Evolutionary conservation across 2,888 invertebrate species (phyloP), one percentile per base, ranked within the genome.

Genomic region (Biston stratarius): DNA sequence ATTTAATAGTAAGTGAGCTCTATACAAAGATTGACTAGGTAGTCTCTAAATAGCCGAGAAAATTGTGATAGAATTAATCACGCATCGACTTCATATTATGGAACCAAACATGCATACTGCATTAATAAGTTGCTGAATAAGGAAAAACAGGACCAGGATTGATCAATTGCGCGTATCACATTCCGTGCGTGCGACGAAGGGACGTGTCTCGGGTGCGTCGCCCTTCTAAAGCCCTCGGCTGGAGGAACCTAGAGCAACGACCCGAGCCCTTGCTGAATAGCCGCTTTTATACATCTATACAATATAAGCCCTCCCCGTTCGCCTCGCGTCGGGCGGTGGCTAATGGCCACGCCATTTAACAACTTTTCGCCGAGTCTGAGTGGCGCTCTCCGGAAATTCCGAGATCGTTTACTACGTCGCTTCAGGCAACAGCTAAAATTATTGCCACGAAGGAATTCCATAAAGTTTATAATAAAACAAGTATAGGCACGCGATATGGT

Each of bases 241-340:
- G 73, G 71, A 82, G 81, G 77, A 83, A 82, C 81, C 79, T 83
- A 85, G 93, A 87, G 82, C 93, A 91, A 87, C 85, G 92, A 92
- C 92, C 90, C 82, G 80, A 85, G 88, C 88, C 90, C 89, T 89
- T 88, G 80, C 83, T 84, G 85, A 84, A 86, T 87, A 87, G 83
- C 83, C 77, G 79, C 81, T 86, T 88, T 85, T 87, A 83, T 56
- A 59, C 65, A 70, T 76, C 69, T 67, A 73, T 66, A 71, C 70
- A 69, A 62, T 62, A 59, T 72, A 80, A 75, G 74, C 71, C 77
- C 79, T 81, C 79, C 78, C 77, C 61, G 61, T 53, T 61, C 44
- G 63, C 70, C 61, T 69, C 76, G 69, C 69, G 71, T 71, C 51
- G 69, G 61, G 63, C 59, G 56, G 60, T 57, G 44, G 74, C 71